Conservation (phyloP, 2,113 vertebrate genomes). For the Brienomyrus longianalis region DNA sequence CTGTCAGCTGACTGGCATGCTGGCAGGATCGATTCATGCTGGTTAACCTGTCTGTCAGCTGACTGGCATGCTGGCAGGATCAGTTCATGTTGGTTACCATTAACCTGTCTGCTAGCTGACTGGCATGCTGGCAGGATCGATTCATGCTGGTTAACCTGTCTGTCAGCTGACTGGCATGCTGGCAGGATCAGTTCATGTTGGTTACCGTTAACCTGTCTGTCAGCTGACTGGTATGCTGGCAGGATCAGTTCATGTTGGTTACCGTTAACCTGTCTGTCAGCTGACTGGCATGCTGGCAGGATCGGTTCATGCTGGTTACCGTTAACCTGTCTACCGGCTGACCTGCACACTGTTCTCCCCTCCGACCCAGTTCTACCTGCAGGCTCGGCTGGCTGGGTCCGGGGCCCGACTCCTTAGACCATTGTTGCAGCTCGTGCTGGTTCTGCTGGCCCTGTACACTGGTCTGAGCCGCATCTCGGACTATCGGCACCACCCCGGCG, state of each 20-base stretch:
- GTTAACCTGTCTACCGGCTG: neutral
- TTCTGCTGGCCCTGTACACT: slow-evolving; percentile 67
- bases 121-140: too few species aligned
- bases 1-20: neutral
- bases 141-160: too few species aligned
- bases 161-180: too few species aligned
- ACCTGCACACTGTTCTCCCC: neutral
- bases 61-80: neutral
- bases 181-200: too few species aligned
- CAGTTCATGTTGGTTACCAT: neutral
- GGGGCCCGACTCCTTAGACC: slow-evolving; percentile 62
- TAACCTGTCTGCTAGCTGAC: too few species aligned
- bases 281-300: neutral
- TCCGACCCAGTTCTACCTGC: slow-evolving; percentile 65
- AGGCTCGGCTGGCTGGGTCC: slow-evolving; percentile 63
- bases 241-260: neutral
- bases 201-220: neutral
- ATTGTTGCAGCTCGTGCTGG: slow-evolving; percentile 64
- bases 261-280: neutral
- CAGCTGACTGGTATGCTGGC: neutral
- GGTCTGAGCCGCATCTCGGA: slow-evolving; percentile 66
- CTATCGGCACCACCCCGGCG: slow-evolving; percentile 64
- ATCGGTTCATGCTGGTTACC: neutral
- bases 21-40: neutral
- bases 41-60: neutral